Percentiles rank a stretch among this genome's conserved stretches.
Evolutionary conservation across 2,888 invertebrate genomes (phyloP).

Genomic region (Melinaea marsaeus): DNA sequence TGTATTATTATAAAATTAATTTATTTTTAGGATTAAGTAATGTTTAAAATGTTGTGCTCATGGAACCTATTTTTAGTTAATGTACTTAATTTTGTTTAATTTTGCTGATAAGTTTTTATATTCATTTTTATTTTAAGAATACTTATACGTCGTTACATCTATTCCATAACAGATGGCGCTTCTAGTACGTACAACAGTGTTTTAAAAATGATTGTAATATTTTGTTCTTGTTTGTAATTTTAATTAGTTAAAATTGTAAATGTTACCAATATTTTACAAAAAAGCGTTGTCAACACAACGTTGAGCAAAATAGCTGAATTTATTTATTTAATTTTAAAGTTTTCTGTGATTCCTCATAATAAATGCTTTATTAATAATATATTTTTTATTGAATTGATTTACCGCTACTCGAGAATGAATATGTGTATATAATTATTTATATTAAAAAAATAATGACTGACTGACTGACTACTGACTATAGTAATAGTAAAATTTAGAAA

Average conservation of each 20-base stretch:
- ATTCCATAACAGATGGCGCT: slow-evolving; percentile 20
- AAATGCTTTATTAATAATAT: slow-evolving; percentile 51
- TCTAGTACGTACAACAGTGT: not conserved
- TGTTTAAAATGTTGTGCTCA: not conserved
- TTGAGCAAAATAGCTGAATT: not conserved
- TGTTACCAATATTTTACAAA: not conserved
- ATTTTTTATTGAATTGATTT: not conserved
- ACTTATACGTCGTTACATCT: slow-evolving; percentile 5
- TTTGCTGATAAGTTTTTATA: slow-evolving; percentile 8
- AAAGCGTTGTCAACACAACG: slow-evolving; percentile 6
- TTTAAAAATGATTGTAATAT: not conserved
- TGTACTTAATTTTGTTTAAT: slow-evolving; percentile 4
- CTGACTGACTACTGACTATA: too few relatives aligned
- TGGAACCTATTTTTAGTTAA: not conserved
- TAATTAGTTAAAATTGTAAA: not conserved
- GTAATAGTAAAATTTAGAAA: too few relatives aligned
- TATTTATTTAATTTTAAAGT: slow-evolving; percentile 30
- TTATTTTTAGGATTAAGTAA: slow-evolving; percentile 5
- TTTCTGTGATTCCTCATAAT: slow-evolving; percentile 55
- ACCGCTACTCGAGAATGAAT: too few relatives aligned
- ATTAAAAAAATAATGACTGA: too few relatives aligned
- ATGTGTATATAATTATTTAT: too few relatives aligned
- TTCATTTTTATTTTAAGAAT: not conserved
- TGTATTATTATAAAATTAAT: slow-evolving; percentile 16
- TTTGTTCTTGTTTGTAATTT: not conserved